Conservation (phyloP, 2,113 vertebrate genomes). For the Perccottus glenii region DNA sequence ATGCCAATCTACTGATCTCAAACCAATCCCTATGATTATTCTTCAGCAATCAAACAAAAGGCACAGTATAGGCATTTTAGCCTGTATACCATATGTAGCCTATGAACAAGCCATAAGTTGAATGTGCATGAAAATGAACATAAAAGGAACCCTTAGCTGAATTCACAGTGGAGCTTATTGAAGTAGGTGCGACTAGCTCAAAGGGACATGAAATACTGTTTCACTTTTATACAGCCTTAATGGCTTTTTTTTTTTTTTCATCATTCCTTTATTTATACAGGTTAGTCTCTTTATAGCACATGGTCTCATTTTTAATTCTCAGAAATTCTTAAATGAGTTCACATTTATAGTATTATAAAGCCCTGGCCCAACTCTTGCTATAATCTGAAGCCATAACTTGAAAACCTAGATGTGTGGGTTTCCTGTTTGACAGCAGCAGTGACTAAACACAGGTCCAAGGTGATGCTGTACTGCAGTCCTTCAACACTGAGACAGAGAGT, state of each 20-base stretch:
- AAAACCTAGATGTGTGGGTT: constrained; percentile 1
- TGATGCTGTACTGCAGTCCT: neutral
- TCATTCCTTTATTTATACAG: too few relatives aligned
- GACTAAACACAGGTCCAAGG: constrained; percentile 45
- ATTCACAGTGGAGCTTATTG: neutral
- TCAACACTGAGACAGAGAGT: neutral
- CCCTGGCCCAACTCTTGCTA: neutral
- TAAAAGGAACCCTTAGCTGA: constrained; percentile 4
- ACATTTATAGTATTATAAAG: too few relatives aligned
- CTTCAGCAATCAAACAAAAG: too few relatives aligned
- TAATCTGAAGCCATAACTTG: neutral
- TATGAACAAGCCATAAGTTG: constrained; percentile 46
- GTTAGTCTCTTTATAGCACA: too few relatives aligned
- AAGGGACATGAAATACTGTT: too few relatives aligned
- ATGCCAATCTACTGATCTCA: too few relatives aligned
- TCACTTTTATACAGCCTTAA: too few relatives aligned
- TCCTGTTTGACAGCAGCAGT: constrained; percentile 27
- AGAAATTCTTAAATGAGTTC: too few relatives aligned
- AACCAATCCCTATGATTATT: too few relatives aligned
- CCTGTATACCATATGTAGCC: constrained; percentile 14
- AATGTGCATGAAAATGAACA: constrained; percentile 42
- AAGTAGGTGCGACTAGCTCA: neutral
- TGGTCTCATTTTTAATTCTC: too few relatives aligned
- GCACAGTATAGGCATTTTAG: constrained; percentile 35
- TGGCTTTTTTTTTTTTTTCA: too few relatives aligned